Conservation (phyloP, 2,888 invertebrate genomes). For the Atrina japonica region DNA sequence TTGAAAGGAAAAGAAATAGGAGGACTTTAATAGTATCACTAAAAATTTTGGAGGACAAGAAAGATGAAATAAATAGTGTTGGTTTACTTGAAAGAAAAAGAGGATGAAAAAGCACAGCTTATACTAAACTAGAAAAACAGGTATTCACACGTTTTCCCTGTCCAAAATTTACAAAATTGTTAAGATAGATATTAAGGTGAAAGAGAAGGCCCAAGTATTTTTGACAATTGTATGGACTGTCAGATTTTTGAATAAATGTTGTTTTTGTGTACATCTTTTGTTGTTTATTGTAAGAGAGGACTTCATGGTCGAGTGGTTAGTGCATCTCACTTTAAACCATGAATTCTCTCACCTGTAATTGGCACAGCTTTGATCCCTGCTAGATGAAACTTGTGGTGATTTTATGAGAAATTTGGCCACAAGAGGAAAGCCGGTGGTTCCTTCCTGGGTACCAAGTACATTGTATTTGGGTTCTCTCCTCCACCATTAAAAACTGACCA, state of each 20-base stretch:
- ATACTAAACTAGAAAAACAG: not conserved
- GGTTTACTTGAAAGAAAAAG: not conserved
- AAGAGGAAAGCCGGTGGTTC: too few species aligned
- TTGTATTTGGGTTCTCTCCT: too few species aligned
- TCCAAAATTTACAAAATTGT: not conserved
- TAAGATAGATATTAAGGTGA: constrained; percentile 16
- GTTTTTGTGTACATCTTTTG: constrained; percentile 60
- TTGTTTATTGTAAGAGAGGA: not conserved
- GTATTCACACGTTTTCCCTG: constrained; percentile 2
- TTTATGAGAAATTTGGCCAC: too few species aligned
- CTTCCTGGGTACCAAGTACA: too few species aligned
- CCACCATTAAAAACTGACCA: too few species aligned
- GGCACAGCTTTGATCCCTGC: not conserved
- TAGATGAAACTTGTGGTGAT: not conserved
- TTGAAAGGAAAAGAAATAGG: not conserved
- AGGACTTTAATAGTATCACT: not conserved
- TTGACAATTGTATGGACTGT: constrained; percentile 62
- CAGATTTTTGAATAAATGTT: constrained; percentile 76
- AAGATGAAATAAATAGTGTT: not conserved
- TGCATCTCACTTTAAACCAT: too few species aligned
- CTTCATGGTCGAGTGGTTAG: not conserved
- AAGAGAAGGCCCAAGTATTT: constrained; percentile 48
- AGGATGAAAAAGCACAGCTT: too few species aligned
- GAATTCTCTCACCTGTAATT: too few species aligned
- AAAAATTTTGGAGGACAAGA: not conserved